Base-by-base conservation (phyloP, 1,140 invertebrate species). In the Vollenhovia emeryi region DNA sequence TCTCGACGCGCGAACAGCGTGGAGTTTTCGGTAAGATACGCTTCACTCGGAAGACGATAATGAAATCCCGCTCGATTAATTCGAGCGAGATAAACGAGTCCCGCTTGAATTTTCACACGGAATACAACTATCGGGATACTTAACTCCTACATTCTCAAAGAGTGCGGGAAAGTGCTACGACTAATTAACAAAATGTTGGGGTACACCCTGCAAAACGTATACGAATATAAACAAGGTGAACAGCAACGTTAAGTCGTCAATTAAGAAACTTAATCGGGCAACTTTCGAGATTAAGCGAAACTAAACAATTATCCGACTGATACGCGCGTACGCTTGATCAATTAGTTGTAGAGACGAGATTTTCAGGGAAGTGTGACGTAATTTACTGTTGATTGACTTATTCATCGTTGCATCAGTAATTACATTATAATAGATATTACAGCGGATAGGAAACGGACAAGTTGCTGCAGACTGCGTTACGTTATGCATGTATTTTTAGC, bases 401-500 rank as follows among this genome's bases (percentile, higher is more conserved):
- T 33, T 69, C 48, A 57, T 57, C 27, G 11, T 21, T 57, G 24
- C 36, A 40, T 71, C 68, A 73, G 59, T 82, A 71, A 82, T 82
- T 57, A 68, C n/a, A 21, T 57, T 43, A 27, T 30, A 80, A 59
- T 57, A 73, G 60, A 57, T n/a, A n/a, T 36, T 21, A 73, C 40
- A 9, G 15, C 18, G 11, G 7, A 73, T 73, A 71, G 11, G 57
- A 64, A 69, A 33, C 55, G 27, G 24, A 36, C 24, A 57, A 50
- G 33, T 15, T 82, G 50, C 71, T 43, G 24, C 66, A 71, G 78
- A 71, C 76, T 40, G 50, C 21, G 36, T 82, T 82, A 82, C 78
- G 78, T 80, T 80, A 43, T 59, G 66, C n/a, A 59, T 57, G n/a
- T 82, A 82, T 82, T 82, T 82, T 82, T 71, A 82, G 66, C 66